phyloP scores from a whole-genome alignment of 1,140 invertebrate genomes.

The Thaumetopoea pityocampa region DNA sequence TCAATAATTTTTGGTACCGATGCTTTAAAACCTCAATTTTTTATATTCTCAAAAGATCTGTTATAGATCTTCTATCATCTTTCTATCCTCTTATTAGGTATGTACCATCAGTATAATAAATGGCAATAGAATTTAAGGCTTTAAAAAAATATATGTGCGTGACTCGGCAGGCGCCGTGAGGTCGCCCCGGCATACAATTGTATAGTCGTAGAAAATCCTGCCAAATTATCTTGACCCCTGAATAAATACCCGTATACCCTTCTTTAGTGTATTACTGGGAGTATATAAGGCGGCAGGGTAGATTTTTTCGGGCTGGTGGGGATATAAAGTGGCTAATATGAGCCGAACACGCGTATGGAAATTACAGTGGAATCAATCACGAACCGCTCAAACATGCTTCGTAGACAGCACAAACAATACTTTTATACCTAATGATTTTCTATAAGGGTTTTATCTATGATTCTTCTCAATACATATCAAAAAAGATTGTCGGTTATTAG shows the following conservation, averaged over 20 bases:
- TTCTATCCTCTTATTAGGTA: conserved; percentile 22
- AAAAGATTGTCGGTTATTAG: no score
- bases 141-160: conserved; percentile 68
- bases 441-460: conserved; percentile 46
- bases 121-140: conserved; percentile 50
- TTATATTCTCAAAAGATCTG: conserved; percentile 12
- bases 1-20: no score
- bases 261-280: conserved; percentile 17
- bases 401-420: conserved; percentile 62
- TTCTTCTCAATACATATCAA: conserved; percentile 22
- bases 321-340: conserved; percentile 63
- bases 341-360: conserved; percentile 70
- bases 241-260: conserved; percentile 29
- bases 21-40: no score
- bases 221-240: conserved; percentile 40
- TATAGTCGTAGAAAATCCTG: conserved; percentile 54
- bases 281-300: conserved; percentile 15
- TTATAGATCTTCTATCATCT: conserved; percentile 16
- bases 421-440: conserved; percentile 50
- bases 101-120: conserved; percentile 27
- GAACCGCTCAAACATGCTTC: conserved; percentile 59
- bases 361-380: conserved; percentile 73
- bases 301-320: conserved; percentile 34
- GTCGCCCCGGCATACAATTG: conserved; percentile 59
- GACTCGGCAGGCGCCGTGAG: conserved; percentile 69